Base-by-base conservation (phyloP, 2,797 vertebrate species). In the Passerculus sandwichensis region DNA sequence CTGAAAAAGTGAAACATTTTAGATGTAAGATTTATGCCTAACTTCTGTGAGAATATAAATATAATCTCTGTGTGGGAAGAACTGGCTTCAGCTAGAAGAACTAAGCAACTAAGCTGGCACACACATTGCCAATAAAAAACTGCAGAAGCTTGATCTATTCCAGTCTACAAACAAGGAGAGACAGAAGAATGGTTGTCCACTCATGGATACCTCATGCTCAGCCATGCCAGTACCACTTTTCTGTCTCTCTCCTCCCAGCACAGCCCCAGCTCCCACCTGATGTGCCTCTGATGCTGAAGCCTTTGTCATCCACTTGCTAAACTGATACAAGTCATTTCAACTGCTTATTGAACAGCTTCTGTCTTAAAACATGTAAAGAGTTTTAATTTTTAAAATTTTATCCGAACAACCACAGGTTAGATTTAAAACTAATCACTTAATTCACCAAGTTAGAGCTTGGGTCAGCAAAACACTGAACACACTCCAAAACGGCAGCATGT, bases 401-500 rank as follows among this genome's bases (percentile, higher is more conserved):
- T 34, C 32, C 20, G 38, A 89, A 71, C 30, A 73, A 69, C 15
- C 45, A 64, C 16, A 47, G 23, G 34, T 69, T 80, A 40, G 18
- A 40, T 26, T 36, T 83, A 91, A 72, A 20, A 50, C 10, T 56
- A 71, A 44, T 8, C 3, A 72, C 62, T 69, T 54, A 36, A 92
- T 76, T 86, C 7, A 75, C 44, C 15, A 78, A 77, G 38, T 44
- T 30, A 67, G 57, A 86, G n/a, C 30, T 88, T 13, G 1, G 2
- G 26, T 44, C 22, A 78, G 30, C 22, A 81, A 92, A 91, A 89
- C n/a, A 59, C 36, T 38, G 34, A 95, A 42, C 22, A 13, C 6
- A 4, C 11, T 54, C 30, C 0, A 0, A 80, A 85, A 89, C 3
- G 9, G 48, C 32, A 66, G 44, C 0, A 0, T 26, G 16, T 5